phyloP scores from a whole-genome alignment of 2,888 invertebrate genomes.

The Catocala sponsa region DNA sequence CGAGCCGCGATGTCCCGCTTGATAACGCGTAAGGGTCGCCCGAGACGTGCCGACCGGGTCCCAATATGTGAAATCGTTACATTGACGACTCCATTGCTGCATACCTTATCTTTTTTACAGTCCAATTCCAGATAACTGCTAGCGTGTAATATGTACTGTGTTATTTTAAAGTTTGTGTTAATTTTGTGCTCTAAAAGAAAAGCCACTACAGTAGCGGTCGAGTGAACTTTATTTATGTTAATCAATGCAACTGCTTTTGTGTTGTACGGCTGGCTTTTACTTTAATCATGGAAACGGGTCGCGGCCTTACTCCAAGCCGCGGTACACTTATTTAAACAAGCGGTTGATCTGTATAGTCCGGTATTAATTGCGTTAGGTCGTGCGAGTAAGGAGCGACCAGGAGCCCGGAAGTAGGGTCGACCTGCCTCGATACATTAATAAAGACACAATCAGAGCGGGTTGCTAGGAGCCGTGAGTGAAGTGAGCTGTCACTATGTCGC shows the following conservation, averaged over 20 bases:
- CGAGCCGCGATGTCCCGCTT: constrained; percentile 76
- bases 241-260: constrained; percentile 32
- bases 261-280: constrained; percentile 32
- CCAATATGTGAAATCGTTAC: constrained; percentile 73
- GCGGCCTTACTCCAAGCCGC: constrained; percentile 1
- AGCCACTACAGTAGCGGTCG: constrained; percentile 15
- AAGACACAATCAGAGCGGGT: constrained; percentile 48
- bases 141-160: constrained; percentile 46
- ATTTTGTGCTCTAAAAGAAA: constrained; percentile 41
- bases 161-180: constrained; percentile 42
- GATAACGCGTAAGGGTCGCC: constrained; percentile 72
- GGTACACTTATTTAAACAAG: constrained; percentile 29
- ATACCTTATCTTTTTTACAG: constrained; percentile 72
- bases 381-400: constrained; percentile 14
- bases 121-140: constrained; percentile 63
- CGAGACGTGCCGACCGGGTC: constrained; percentile 71
- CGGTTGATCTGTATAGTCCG: constrained; percentile 34
- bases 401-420: constrained; percentile 14
- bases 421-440: constrained; percentile 50
- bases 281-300: constrained; percentile 39
- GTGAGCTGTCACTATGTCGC: constrained; percentile 54
- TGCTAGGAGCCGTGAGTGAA: constrained; percentile 36
- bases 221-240: constrained; percentile 20
- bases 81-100: constrained; percentile 74
- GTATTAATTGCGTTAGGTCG: constrained; percentile 36